Conservation (phyloP, 2,113 vertebrate genomes). For the Numenius arquata region DNA sequence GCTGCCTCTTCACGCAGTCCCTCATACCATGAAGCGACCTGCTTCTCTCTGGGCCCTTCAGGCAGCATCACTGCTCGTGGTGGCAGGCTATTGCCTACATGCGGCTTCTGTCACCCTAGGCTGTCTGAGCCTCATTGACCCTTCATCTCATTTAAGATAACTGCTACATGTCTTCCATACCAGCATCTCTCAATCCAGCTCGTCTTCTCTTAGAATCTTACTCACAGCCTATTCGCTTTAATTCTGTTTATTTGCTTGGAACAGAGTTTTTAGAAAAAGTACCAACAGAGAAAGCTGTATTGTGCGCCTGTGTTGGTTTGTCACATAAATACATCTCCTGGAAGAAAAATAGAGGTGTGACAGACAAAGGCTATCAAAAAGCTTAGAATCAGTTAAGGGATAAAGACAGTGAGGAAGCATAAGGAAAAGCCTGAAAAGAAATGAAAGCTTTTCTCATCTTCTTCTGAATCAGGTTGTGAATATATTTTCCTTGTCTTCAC, state of each 20-base stretch:
- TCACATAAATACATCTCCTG: neutral
- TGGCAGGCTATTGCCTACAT: neutral
- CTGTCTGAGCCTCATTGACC: neutral
- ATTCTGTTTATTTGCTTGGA: neutral
- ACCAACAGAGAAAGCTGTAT: neutral
- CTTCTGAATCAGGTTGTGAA: neutral
- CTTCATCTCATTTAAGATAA: neutral
- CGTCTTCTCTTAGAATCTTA: neutral
- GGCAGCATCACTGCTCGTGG: accelerated
- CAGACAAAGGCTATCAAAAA: neutral
- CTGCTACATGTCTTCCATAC: neutral
- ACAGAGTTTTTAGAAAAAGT: neutral
- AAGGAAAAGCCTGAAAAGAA: neutral
- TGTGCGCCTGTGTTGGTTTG: neutral
- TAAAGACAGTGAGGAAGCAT: neutral
- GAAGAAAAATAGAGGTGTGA: neutral
- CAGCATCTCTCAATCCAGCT: neutral
- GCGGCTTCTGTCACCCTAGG: neutral
- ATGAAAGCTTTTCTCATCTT: neutral
- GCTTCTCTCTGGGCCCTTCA: neutral
- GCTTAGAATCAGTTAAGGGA: neutral
- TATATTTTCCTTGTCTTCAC: neutral
- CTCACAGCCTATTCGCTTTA: neutral
- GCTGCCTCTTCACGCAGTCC: neutral
- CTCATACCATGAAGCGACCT: accelerated